phyloP scores from a whole-genome alignment of 2,888 invertebrate genomes.

The Leptinotarsa peninsularis region DNA sequence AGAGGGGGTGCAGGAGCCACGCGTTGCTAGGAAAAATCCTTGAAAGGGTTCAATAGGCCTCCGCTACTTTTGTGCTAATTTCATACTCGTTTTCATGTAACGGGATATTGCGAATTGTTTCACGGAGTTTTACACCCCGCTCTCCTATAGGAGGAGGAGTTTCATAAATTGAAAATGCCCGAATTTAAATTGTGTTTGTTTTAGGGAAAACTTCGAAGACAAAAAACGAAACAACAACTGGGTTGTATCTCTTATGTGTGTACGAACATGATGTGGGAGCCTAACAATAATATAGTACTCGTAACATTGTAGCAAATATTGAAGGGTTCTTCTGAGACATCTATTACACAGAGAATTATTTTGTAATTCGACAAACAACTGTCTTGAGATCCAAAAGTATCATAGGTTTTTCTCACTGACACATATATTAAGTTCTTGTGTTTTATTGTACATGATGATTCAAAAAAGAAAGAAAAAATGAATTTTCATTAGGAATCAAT shows the following conservation, averaged over 20 bases:
- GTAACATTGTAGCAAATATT: not conserved
- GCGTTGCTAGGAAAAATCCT: conserved; percentile 49
- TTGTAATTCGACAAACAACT: no score
- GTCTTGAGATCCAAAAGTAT: no score
- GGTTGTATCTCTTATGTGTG: conserved; percentile 9
- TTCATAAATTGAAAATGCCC: conserved; percentile 26
- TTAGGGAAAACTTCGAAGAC: not conserved
- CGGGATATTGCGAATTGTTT: conserved; percentile 42
- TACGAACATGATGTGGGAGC: not conserved
- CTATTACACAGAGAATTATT: not conserved
- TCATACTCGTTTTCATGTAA: conserved; percentile 42
- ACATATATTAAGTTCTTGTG: no score
- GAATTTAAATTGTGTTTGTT: conserved; percentile 19
- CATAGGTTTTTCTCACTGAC: no score
- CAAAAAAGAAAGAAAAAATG: no score
- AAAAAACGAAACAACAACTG: conserved; percentile 14
- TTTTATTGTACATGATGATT: no score
- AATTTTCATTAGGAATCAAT: no score
- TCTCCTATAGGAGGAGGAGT: conserved; percentile 13
- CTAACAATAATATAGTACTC: conserved; percentile 1
- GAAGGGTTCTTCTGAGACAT: not conserved
- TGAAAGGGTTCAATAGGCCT: conserved; percentile 43
- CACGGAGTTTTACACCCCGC: conserved; percentile 36
- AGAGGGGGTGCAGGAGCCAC: conserved; percentile 26
- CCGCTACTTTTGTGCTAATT: conserved; percentile 44